A percentile compares a stretch with the other conserved stretches of the same genome.
phyloP scores from a whole-genome alignment of 2,113 vertebrate species.

The Aplodontia rufa region DNA sequence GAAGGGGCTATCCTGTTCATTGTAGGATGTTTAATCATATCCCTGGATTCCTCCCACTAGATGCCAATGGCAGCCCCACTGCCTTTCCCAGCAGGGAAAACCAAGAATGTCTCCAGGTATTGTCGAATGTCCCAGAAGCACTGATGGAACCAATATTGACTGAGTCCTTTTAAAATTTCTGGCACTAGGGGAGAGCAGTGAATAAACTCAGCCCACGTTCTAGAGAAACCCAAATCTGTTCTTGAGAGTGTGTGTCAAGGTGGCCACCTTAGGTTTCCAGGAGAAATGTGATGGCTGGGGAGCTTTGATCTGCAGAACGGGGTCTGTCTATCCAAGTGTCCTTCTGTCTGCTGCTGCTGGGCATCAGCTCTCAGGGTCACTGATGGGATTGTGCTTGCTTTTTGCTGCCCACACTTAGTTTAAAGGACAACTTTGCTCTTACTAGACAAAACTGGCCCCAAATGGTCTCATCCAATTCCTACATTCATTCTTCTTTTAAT shows the following conservation, averaged over 20 bases:
- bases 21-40: neutral
- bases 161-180: neutral
- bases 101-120: neutral
- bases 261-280: neutral
- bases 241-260: neutral
- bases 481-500: too few species aligned
- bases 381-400: neutral
- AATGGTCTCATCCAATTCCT: too few species aligned
- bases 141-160: neutral
- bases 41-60: neutral
- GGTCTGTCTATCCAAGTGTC: neutral
- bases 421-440: neutral
- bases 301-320: accelerated
- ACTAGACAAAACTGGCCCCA: neutral
- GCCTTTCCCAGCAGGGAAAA: neutral
- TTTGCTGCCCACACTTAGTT: neutral
- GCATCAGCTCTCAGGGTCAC: neutral
- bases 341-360: too few species aligned
- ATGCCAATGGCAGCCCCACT: neutral
- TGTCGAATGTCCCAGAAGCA: neutral
- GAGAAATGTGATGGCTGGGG: neutral
- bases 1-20: neutral
- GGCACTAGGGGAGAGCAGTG: neutral
- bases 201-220: neutral
- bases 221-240: neutral